A percentile compares a stretch with the other conserved stretches of the same genome.
These are phyloP conservation scores for Leptinotarsa rubiginosa DNA, from an alignment of 2,888 invertebrate genomes.

Conservation along the genomic window DNA sequence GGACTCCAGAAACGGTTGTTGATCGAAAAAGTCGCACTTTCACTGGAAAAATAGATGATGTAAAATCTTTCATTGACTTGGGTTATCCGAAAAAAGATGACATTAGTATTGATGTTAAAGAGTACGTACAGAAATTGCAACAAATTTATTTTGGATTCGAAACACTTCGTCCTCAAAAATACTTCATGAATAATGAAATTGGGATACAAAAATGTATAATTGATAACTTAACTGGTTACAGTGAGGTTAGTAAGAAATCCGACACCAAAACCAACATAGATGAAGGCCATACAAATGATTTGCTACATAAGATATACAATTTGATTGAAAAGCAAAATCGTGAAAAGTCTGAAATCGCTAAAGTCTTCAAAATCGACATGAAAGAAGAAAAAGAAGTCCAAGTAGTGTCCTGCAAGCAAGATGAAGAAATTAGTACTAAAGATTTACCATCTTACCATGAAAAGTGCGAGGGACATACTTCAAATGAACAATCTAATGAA, in stretches of 20 bases:
- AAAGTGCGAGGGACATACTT: neutral
- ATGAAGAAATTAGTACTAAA: slow-evolving; percentile 3
- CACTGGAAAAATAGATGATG: slow-evolving; percentile 6
- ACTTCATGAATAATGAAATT: neutral
- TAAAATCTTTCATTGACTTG: neutral
- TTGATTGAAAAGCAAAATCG: slow-evolving; percentile 16
- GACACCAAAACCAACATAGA: neutral
- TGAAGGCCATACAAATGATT: neutral
- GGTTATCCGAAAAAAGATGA: too few relatives aligned
- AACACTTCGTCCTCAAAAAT: neutral
- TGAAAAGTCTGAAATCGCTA: neutral
- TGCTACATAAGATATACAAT: slow-evolving; percentile 8
- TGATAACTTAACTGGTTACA: neutral
- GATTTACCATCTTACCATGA: neutral
- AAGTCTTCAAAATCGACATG: neutral
- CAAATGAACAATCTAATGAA: neutral
- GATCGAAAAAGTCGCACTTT: neutral
- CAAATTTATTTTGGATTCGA: slow-evolving; percentile 1
- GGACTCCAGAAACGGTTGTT: neutral
- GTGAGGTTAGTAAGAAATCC: neutral
- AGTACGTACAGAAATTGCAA: slow-evolving; percentile 2
- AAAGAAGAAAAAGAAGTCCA: slow-evolving; percentile 14
- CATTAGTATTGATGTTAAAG: neutral
- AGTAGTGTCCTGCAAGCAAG: neutral
- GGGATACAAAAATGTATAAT: neutral